Percentiles rank a stretch among this genome's conserved stretches.
phyloP scores from a whole-genome alignment of 2,888 invertebrate genomes.

The Xanthorhoe designata region DNA sequence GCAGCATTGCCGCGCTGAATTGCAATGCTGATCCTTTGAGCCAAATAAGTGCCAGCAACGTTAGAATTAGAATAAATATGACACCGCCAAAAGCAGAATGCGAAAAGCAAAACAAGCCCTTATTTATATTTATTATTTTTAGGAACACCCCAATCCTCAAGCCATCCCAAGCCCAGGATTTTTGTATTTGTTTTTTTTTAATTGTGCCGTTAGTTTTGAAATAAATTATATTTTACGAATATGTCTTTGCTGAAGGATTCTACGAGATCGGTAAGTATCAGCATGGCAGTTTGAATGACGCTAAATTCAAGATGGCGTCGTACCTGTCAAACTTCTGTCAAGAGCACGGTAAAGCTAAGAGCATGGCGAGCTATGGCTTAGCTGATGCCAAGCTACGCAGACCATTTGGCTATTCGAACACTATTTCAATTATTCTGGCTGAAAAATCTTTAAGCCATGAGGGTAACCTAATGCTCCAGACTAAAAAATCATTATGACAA shows the following conservation, averaged over 20 bases:
- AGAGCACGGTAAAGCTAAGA: conserved; percentile 44
- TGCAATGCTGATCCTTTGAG: too few relatives aligned
- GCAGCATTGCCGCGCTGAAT: too few relatives aligned
- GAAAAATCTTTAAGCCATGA: not conserved
- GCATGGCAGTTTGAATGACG: conserved; percentile 52
- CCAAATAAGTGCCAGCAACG: too few relatives aligned
- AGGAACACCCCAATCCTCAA: conserved; percentile 37
- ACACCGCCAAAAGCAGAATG: not conserved
- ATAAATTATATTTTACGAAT: conserved; percentile 56
- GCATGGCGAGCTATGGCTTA: conserved; percentile 41
- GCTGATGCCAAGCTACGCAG: not conserved
- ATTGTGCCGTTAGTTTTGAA: conserved; percentile 41
- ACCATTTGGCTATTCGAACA: not conserved
- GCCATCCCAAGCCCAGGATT: conserved; percentile 33
- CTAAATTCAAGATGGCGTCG: conserved; percentile 41
- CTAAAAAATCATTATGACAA: not conserved
- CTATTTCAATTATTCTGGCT: not conserved
- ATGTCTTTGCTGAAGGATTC: conserved; percentile 77
- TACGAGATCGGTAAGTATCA: conserved; percentile 78
- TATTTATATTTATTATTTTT: conserved; percentile 35
- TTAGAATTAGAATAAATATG: not conserved
- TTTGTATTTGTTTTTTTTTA: conserved; percentile 33
- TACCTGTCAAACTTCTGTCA: conserved; percentile 39
- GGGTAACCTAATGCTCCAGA: not conserved
- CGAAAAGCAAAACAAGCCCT: not conserved